phyloP scores from a whole-genome alignment of 1,140 invertebrate genomes.

The Vanessa tameamea region DNA sequence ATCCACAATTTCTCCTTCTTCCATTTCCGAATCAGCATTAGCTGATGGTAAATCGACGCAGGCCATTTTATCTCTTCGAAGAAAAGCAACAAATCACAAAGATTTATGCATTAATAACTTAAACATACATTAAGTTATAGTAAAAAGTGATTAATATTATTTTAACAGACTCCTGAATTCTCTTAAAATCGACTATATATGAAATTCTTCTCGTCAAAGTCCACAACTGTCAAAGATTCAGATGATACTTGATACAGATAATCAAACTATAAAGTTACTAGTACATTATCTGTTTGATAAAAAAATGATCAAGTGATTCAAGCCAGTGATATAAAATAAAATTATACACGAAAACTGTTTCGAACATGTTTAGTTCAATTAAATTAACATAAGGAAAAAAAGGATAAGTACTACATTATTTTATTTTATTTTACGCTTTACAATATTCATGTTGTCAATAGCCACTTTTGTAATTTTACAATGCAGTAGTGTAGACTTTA shows the following conservation, averaged over 20 bases:
- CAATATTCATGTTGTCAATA: no score
- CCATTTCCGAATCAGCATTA: slow-evolving; percentile 68
- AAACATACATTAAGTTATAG: no score
- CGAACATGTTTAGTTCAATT: no score
- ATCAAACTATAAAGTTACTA: background rate
- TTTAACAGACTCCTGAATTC: background rate
- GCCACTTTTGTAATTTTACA: no score
- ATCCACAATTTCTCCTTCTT: slow-evolving; percentile 75
- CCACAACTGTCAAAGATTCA: background rate
- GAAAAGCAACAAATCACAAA: background rate
- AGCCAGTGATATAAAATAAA: no score
- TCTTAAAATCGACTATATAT: background rate
- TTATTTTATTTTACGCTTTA: no score
- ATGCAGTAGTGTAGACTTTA: no score
- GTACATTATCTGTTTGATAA: no score
- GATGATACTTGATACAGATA: background rate
- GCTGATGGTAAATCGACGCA: slow-evolving; percentile 49
- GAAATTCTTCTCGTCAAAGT: background rate
- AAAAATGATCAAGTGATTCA: no score
- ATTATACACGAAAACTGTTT: no score
- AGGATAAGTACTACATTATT: no score
- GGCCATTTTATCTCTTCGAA: slow-evolving; percentile 47
- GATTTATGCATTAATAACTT: background rate
- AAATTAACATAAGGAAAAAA: no score
- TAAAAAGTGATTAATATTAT: background rate